Base-by-base conservation (phyloP, 2,888 invertebrate genomes). In the Mycogona germanica region DNA sequence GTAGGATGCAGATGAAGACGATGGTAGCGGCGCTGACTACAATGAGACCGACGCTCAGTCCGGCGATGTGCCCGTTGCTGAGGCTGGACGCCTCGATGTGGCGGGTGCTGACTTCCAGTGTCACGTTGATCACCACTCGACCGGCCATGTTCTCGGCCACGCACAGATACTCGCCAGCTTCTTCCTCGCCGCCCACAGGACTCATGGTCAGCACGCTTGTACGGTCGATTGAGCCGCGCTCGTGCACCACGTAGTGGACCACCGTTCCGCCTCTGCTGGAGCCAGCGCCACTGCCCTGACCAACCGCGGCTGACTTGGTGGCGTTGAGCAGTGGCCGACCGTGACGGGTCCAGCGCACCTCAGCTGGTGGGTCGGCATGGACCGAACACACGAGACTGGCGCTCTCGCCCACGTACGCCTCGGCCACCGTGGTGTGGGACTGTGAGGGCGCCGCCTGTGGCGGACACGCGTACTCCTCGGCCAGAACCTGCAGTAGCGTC, bases 91-190 rank as follows among this genome's bases (percentile, higher is more conserved):
- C 51, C 25, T 51, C 51, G 7, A 32, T 41, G 25, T 21, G 25
- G 23, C 28, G 21, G 17, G 21, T 17, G 7, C 17, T 9, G n/a
- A 53, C 53, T 2, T 47, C 53, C 60, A 91, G 76, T 1, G 89
- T 87, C 62, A 86, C 85, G 68, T 91, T 89, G 55, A 84, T 81
- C 60, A 79, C 80, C 0, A 81, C 77, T 55, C 75, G 77, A 14
- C 91, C 91, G 0, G 89, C 91, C 17, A 81, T 78, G 67, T 91
- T 91, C 65, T 86, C 85, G 0, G 89, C 89, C 14, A 83, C 76
- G 68, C 91, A 92, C 3, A 83, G 78, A 67, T 87, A 89, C 7
- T 84, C 85, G 4, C 89, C 89, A 64, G 88, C 87, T 66, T 88
- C 86, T 59, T 83, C 84, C n/a, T n/a, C n/a, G 37, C 76, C 76